A percentile compares a stretch with the other conserved stretches of the same genome.
phyloP scores from a whole-genome alignment of 30 jellyfish, hydroid and myxozoan genomes.

The Turritopsis dohrnii region DNA sequence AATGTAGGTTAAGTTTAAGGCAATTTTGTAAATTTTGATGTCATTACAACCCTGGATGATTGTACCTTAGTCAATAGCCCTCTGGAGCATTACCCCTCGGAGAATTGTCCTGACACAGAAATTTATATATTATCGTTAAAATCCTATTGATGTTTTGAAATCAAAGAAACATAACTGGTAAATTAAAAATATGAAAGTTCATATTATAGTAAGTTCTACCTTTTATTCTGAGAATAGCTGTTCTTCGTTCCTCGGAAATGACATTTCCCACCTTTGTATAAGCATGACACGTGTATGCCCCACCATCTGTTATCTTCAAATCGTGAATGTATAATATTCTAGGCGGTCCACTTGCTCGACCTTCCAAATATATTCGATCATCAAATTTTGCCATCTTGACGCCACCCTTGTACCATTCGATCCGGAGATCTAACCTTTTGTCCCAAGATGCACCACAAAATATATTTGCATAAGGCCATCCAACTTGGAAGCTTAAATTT shows the following conservation, averaged over 20 bases:
- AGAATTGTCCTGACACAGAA: no score
- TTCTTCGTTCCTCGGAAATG: conserved; percentile 30
- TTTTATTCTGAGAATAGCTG: conserved; percentile 15
- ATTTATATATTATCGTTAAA: no score
- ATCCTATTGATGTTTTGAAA: no score
- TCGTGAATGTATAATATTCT: conserved; percentile 50
- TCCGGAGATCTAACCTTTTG: conserved; percentile 60
- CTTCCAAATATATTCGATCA: conserved; percentile 65
- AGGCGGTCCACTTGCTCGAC: conserved; percentile 86
- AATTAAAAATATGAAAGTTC: no score
- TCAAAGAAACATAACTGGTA: no score
- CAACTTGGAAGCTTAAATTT: conserved; percentile 24
- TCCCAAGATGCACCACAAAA: conserved; percentile 85
- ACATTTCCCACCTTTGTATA: conserved; percentile 54
- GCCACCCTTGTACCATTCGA: conserved; percentile 93
- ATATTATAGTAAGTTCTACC: no score
- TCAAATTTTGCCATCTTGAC: conserved; percentile 61
- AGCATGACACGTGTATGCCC: conserved; percentile 81
- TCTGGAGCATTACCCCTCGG: no score
- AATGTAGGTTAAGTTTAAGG: not conserved
- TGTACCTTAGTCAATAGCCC: no score
- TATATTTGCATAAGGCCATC: conserved; percentile 37
- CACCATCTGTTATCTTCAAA: conserved; percentile 62
- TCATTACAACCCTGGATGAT: no score
- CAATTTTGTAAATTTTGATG: no score